Evolutionary conservation across 2,113 vertebrate genomes (phyloP), one percentile per base, ranked within the genome.

Genomic region (Pungitius pungitius): DNA sequence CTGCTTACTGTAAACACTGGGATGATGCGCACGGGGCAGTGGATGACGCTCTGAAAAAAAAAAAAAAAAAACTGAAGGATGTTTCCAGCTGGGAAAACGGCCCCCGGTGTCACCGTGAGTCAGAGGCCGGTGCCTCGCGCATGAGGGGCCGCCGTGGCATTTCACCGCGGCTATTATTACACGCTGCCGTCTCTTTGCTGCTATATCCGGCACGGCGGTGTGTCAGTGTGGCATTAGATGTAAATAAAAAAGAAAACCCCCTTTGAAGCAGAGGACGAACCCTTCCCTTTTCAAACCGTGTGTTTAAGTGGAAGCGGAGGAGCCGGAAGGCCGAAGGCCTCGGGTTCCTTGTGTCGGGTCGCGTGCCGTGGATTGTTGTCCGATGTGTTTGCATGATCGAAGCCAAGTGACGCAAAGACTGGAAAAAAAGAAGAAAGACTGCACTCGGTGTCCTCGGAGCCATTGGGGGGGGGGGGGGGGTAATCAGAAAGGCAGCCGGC

Each of bases 151-250:
- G 82, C 71, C 64, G 71, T 87, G 86, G 87, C 90, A 90, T 89
- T 90, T 89, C 79, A 73, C 73, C n/a, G 73, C 56, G 83, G 80
- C 86, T 89, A 81, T 92, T 87, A 90, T 88, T 88, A 90, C 70
- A 76, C 45, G 58, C 69, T 55, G 78, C 75, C 75, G 69, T 84
- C 71, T 66, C 80, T 89, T 82, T 87, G 87, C 78, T 86, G 86
- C 89, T 88, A 81, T 87, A 88, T 89, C 78, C 83, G 85, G 77
- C 85, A 14, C 71, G 73, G 58, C n/a, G 11, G 63, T 45, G 78
- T 15, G 45, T 73, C 59, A 68, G 67, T 70, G 78, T 63, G 80
- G 66, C 20, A 56, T 75, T 71, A 82, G 85, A 85, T 82, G 85
- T 86, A 85, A 91, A 90, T 89, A 89, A 86, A 87, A 91, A 90